Conservation (phyloP, 2,888 invertebrate species). For the Periphyllus acericola region DNA sequence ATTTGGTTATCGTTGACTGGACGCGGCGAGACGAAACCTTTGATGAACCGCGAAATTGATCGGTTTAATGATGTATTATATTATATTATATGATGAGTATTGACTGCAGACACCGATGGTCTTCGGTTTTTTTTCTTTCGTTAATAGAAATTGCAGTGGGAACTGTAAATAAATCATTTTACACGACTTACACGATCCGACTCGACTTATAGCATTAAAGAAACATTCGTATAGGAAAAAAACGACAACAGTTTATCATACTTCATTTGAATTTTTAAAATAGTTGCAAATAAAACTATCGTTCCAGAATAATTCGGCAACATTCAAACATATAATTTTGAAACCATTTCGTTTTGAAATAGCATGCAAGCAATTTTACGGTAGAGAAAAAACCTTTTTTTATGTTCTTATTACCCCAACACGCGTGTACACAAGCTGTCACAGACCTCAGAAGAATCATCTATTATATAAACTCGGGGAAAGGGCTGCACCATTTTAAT, state of each 20-base stretch:
- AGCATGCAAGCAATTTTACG: not conserved
- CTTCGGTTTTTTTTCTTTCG: not conserved
- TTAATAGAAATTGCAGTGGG: constrained; percentile 28
- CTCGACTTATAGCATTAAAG: not conserved
- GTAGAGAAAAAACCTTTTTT: constrained; percentile 10
- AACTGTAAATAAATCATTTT: constrained; percentile 37
- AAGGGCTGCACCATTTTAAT: constrained; percentile 34
- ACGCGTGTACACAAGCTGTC: constrained; percentile 28
- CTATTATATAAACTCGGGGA: constrained; percentile 4
- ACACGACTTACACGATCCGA: constrained; percentile 8
- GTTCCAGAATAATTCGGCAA: constrained; percentile 26
- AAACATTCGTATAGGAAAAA: constrained; percentile 18
- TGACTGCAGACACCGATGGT: not conserved
- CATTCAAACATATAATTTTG: constrained; percentile 26
- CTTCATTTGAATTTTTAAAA: not conserved
- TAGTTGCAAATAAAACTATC: constrained; percentile 24
- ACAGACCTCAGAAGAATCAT: constrained; percentile 27
- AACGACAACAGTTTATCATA: constrained; percentile 1
- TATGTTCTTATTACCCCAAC: constrained; percentile 29
- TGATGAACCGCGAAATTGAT: constrained; percentile 35
- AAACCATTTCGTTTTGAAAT: constrained; percentile 22
- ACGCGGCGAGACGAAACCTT: constrained; percentile 43
- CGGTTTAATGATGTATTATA: constrained; percentile 44
- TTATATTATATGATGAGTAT: not conserved
- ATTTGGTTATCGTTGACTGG: constrained; percentile 41